Conservation (phyloP, 2,888 invertebrate genomes). For the Marasmarcha lunaedactyla region DNA sequence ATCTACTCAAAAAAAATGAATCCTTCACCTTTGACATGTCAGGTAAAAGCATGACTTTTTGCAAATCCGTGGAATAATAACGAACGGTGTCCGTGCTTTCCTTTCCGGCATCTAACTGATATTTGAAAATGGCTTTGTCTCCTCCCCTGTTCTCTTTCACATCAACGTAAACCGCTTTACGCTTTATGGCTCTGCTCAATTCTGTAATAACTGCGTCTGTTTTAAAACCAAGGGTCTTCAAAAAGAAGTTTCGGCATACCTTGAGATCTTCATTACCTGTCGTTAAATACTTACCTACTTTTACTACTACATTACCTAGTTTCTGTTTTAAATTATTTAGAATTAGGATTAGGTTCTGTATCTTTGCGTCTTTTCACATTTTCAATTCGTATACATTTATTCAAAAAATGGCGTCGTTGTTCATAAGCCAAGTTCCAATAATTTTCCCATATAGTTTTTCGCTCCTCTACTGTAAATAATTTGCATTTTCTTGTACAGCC, state of each 20-base stretch:
- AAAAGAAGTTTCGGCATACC: constrained; percentile 4
- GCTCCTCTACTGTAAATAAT: not conserved
- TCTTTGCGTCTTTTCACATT: constrained; percentile 1
- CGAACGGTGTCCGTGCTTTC: too few species aligned
- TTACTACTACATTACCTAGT: too few species aligned
- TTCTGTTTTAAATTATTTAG: too few species aligned
- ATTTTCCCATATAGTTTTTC: not conserved
- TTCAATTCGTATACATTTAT: not conserved
- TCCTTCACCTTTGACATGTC: too few species aligned
- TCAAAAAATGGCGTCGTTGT: not conserved
- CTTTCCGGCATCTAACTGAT: too few species aligned
- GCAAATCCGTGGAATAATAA: too few species aligned
- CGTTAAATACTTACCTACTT: not conserved
- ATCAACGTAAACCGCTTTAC: constrained; percentile 3
- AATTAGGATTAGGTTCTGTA: not conserved
- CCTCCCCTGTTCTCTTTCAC: constrained; percentile 6
- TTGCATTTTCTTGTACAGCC: not conserved
- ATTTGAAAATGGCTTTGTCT: too few species aligned
- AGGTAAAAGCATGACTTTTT: too few species aligned
- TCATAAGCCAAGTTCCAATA: not conserved
- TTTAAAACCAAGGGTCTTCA: constrained; percentile 5
- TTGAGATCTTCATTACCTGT: constrained; percentile 2
- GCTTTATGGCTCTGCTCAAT: constrained; percentile 5
- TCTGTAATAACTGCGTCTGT: constrained; percentile 6
- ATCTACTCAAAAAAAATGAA: too few species aligned